Percentiles rank a stretch among this genome's conserved stretches.
These are phyloP conservation scores for Neoscelio sp. DNA, from an alignment of 2,888 invertebrate genomes.

Conservation along the genomic window DNA sequence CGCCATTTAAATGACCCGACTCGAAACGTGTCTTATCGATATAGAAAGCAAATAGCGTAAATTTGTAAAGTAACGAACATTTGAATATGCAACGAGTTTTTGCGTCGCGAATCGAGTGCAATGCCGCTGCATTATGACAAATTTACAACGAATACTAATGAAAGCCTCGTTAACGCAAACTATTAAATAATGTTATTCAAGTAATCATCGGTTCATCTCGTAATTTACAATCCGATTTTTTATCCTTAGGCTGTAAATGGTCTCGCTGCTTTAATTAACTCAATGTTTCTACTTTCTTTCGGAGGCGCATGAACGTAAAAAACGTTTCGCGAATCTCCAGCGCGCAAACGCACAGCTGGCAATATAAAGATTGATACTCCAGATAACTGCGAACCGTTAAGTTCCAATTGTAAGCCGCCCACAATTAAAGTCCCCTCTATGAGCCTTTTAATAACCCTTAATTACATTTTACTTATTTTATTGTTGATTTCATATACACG, in stretches of 20 bases:
- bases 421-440: slow-evolving; percentile 29
- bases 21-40: slow-evolving; percentile 2
- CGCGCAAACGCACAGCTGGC: not conserved
- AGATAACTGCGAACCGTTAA: slow-evolving; percentile 14
- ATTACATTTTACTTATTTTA: no score
- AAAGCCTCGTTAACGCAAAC: slow-evolving; percentile 38
- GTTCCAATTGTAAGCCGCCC: slow-evolving; percentile 32
- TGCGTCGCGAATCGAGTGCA: not conserved
- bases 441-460: slow-evolving; percentile 29
- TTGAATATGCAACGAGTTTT: not conserved
- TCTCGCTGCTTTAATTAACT: slow-evolving; percentile 43
- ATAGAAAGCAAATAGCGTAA: not conserved
- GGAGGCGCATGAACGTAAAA: not conserved
- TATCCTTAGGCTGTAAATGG: slow-evolving; percentile 7
- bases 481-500: no score
- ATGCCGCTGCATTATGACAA: slow-evolving; percentile 7
- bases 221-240: slow-evolving; percentile 34
- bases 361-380: slow-evolving; percentile 19
- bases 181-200: slow-evolving; percentile 31
- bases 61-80: slow-evolving; percentile 2
- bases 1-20: not conserved
- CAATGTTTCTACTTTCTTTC: slow-evolving; percentile 29
- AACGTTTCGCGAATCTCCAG: not conserved
- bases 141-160: slow-evolving; percentile 39
- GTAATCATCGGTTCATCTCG: slow-evolving; percentile 25